phyloP scores from a whole-genome alignment of 2,797 vertebrate genomes.

The Chloroceryle amazona region DNA sequence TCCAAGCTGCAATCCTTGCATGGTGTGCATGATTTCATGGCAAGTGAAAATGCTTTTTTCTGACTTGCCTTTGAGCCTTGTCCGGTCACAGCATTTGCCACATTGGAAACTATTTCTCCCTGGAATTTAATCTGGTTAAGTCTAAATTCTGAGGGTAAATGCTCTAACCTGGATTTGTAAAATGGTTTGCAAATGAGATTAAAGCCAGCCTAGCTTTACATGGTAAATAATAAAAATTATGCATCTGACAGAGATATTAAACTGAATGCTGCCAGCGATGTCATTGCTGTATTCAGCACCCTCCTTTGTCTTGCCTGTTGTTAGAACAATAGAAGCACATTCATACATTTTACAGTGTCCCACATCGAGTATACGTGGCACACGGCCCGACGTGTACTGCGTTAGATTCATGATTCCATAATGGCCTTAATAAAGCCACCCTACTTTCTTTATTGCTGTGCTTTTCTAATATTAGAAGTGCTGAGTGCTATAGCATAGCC shows the following conservation, averaged over 20 bases:
- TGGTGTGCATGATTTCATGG: not conserved
- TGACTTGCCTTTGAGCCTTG: not conserved
- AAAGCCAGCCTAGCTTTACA: not conserved
- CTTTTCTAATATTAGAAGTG: constrained; percentile 43
- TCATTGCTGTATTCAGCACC: not conserved
- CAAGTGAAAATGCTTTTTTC: not conserved
- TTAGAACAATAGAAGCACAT: not conserved
- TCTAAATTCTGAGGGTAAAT: not conserved
- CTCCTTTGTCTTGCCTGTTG: not conserved
- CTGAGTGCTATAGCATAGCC: not conserved
- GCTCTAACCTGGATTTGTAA: not conserved
- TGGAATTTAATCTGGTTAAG: not conserved
- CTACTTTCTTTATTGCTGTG: constrained; percentile 39
- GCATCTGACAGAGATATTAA: not conserved
- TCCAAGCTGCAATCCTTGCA: not conserved
- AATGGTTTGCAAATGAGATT: not conserved
- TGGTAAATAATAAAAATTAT: not conserved
- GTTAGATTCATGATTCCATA: not conserved
- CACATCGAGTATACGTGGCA: constrained; percentile 10
- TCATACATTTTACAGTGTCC: not conserved
- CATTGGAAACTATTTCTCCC: not conserved
- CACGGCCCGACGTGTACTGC: not conserved
- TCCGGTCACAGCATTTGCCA: not conserved
- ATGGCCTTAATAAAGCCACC: constrained; percentile 48
- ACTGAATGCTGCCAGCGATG: not conserved